Base-by-base conservation (phyloP, 2,888 invertebrate species). In the Leptopilina drosophilae region DNA sequence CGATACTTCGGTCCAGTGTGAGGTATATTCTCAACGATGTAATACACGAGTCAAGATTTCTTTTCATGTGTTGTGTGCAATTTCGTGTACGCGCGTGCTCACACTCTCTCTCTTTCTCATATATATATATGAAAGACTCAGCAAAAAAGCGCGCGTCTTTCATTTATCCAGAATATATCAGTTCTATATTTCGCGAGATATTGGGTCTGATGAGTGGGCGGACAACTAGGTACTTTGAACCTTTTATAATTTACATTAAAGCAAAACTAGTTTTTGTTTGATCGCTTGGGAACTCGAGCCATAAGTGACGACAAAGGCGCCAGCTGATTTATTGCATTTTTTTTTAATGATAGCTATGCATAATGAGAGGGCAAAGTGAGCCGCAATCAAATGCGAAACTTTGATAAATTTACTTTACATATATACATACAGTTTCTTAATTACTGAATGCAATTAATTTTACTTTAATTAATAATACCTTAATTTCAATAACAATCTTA, bases 151-250 rank as follows among this genome's bases (percentile, higher is more conserved):
- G 42, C 3, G 42, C 8, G 8, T 73, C 56, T 73, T 73, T 73
- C 73, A 73, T 73, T 73, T 73, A 73, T 73, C 53, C 20, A 56
- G 42, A 56, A 56, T 73, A 53, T 56, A 73, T 73, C 73, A 73
- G 73, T 73, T 73, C 73, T 73, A 73, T 73, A 73, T 56, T 73
- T 73, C n/a, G 73, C 73, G 14, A 56, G 56, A 73, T 73, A 73
- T 73, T 73, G 53, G 73, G 56, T n/a, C 56, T 73, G 56, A 49
- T 42, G 49, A 14, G 73, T 73, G 11, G 73, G 56, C 33, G 73
- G 73, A 73, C 73, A 73, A 73, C 26, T 73, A 33, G 56, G 73
- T 73, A n/a, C 73, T 73, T 73, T 73, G 56, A 73, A 73, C 73
- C n/a, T 53, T 49, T 73, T 53, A 33, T 56, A 53, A 73, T 73